phyloP scores from a whole-genome alignment of 2,113 vertebrate species.

The Natator depressus region DNA sequence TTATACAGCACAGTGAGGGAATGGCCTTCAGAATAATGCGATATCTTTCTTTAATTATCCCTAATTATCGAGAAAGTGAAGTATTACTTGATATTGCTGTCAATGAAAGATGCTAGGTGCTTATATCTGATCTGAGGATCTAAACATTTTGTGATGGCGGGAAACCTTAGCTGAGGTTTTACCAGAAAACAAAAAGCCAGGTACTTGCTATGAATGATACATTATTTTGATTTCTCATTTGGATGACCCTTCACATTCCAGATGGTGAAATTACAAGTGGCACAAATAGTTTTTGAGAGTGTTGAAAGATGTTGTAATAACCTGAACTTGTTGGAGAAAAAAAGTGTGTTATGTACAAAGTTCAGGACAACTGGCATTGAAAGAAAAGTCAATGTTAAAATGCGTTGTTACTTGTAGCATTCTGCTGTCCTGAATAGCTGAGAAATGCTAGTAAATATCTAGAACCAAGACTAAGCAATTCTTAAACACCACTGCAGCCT shows the following conservation, averaged over 20 bases:
- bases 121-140: neutral
- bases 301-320: neutral
- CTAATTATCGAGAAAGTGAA: conserved; percentile 20
- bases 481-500: neutral
- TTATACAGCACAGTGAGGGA: neutral
- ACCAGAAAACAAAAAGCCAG: neutral
- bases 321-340: neutral
- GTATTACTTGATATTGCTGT: neutral
- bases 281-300: fast-evolving
- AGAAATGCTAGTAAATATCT: conserved; percentile 3
- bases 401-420: neutral
- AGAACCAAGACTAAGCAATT: conserved; percentile 10
- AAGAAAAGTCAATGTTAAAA: conserved; percentile 29
- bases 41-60: neutral
- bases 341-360: neutral
- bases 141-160: neutral
- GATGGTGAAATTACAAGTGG: neutral
- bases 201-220: neutral
- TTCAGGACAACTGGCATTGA: neutral
- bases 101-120: neutral
- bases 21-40: neutral
- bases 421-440: neutral
- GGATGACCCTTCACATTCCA: neutral
- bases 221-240: neutral
- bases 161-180: neutral